Evolutionary conservation across 2,797 vertebrate species (phyloP), one percentile per base, ranked within the genome.

Genomic region (Galago senegalensis): DNA sequence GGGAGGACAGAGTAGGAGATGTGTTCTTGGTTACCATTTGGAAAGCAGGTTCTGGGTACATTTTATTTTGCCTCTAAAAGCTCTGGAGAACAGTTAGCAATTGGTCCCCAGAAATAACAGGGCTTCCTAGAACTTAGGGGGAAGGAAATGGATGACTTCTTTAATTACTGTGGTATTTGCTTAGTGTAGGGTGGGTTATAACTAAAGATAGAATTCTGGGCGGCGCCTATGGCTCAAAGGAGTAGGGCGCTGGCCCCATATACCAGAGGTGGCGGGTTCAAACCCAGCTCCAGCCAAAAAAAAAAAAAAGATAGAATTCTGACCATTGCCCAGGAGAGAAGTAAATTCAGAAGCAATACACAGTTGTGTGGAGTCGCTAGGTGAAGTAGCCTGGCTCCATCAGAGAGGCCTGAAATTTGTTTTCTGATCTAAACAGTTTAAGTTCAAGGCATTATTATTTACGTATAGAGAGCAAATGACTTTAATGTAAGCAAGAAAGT

Each of bases 81-180:
- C 81, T 94, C 94, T 70, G 63, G 81, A 86, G 69, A 94, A 92
- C 60, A 90, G 96, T 96, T 89, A 90, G 92, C 96, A 97, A 94
- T 79, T 73, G 16, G 65, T n/a, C 65, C 91, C 88, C 95, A 97
- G 96, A 97, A 97, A 97, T 96, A 96, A 93, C 96, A 82, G 85
- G 94, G 93, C 91, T 98, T 98, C 97, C 97, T 97, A 97, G 93
- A 98, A 97, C 87, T 60, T 72, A 77, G 87, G 60, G 92, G 97
- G 97, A 97, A 98, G 97, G 97, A 97, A 97, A 96, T 96, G 95
- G 95, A 96, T 96, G 97, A 94, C 97, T 97, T 98, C 96, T 97
- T 97, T 96, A 97, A 96, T 97, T 96, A 94, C 91, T 95, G 31
- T 58, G 88, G 89, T 91, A 88, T 97, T 80, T 97, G 70, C 92